Evolutionary conservation across 2,888 invertebrate species (phyloP).

Genomic region (Platycheirus rosarum): DNA sequence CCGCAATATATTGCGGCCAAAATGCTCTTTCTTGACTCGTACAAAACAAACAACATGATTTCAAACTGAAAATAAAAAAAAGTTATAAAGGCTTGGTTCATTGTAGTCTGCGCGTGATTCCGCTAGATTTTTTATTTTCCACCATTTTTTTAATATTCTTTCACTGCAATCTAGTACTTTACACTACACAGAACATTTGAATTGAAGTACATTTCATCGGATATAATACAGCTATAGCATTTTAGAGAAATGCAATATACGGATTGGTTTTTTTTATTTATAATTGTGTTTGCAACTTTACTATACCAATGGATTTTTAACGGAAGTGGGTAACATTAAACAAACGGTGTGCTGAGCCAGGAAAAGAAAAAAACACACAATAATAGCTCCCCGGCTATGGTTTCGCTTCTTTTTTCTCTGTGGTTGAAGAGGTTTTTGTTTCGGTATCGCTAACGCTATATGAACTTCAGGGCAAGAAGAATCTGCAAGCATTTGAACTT

Average conservation of each 20-base stretch:
- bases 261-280: constrained; percentile 7
- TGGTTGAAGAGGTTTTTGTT: constrained; percentile 15
- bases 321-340: constrained; percentile 65
- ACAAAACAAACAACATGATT: constrained; percentile 29
- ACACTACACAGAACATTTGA: constrained; percentile 23
- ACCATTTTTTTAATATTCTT: constrained; percentile 24
- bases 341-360: constrained; percentile 46
- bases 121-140: constrained; percentile 34
- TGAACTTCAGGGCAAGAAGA: constrained; percentile 6
- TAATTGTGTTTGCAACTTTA: constrained; percentile 41
- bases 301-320: constrained; percentile 54
- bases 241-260: constrained; percentile 54
- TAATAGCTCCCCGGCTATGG: constrained; percentile 33
- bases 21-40: neutral
- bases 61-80: constrained; percentile 9
- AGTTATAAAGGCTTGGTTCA: constrained; percentile 52
- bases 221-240: constrained; percentile 33
- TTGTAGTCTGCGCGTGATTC: constrained; percentile 68
- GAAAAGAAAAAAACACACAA: constrained; percentile 22
- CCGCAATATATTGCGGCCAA: constrained; percentile 24
- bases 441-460: neutral
- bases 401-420: constrained; percentile 19
- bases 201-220: constrained; percentile 62
- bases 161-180: constrained; percentile 26
- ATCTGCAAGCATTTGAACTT: constrained; percentile 54